Base-by-base conservation (phyloP, 2,888 invertebrate genomes). In the Carcina quercana region DNA sequence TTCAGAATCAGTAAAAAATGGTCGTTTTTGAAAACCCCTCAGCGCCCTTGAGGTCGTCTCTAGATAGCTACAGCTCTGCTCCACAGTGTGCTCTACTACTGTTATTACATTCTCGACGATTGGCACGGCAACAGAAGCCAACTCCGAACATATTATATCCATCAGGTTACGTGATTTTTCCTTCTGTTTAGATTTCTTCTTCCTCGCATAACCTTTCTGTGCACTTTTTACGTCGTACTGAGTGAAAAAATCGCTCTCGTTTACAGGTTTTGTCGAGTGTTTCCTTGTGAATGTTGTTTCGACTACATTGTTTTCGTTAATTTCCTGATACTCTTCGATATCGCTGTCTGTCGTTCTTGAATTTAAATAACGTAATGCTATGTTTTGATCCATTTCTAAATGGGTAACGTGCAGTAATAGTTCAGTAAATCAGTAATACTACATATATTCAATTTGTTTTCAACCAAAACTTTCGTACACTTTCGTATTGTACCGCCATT, bases 261-360 rank as follows among this genome's bases (percentile, higher is more conserved):
- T 63, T 5, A 62, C 34, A 5, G 51, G 33, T 44, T 53, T 61
- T 10, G 36, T 21, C 1, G 49, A 37, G 13, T 47, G 39, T 35
- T 56, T 50, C 2, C 51, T 36, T 17, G 48, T 41, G 19, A 55
- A 54, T 15, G 47, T 39, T 11, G 45, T 51, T 36, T 63, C 55
- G 6, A 2, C 11, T 22, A 43, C 35, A 29, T 47, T 49, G 4
- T 59, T 59, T 37, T 61, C 52, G 32, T 57, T 58, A 36, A 76
- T 75, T 56, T 80, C 79, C 21, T 79, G 65, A 46, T 80, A 78
- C 38, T 75, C 71, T 52, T 80, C 69, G 25, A 72, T 71, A 32
- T 69, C 73, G 40, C 51, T 62, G 20, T 61, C 59, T 14, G 43
- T 42, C 1, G 36, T 44, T 35, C 54, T 50, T 25, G 54, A 50